Base-by-base conservation (phyloP, 2,797 vertebrate species). In the Acanthis flammea region DNA sequence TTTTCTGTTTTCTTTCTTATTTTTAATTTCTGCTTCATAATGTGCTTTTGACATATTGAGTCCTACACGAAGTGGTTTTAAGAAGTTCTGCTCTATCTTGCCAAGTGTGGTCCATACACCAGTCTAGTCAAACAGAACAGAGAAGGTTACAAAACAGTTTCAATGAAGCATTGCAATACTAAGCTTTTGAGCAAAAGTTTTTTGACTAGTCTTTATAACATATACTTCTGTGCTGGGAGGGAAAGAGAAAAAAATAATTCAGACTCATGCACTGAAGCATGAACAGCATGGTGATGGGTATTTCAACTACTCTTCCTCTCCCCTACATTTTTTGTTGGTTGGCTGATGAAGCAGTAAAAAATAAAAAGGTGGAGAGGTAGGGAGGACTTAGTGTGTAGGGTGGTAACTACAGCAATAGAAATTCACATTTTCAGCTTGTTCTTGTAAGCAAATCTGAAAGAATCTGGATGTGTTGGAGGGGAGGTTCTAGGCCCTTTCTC, bases 41-140 rank as follows among this genome's bases (percentile, higher is more conserved):
- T 99, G 98, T 14, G 98, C 97, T 97, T 98, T 99, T 67, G 99
- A 99, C 97, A 99, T 98, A 96, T 98, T 98, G 90, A 99, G 98
- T 91, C 98, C 99, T 81, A 98, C 98, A 19, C 98, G 98, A 41
- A 99, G 97, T 55, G 98, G 98, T 95, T 98, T 98, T 74, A 99
- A 96, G 95, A 99, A 99, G 70, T 97, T 97, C 17, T 98, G 97
- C 93, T 98, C 97, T 91, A 98, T 98, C 92, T 97, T 97, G 92
- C 97, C 88, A 93, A 99, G 96, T 55, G 98, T 97, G 74, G 97
- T 97, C 99, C 99, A 99, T 92, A 98, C 92, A 70, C 98, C 98
- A 31, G 97, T 98, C 98, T 98, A 44, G 81, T 88, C 27, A 95
- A 91, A 92, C 10, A 90, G 45, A 81, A 77, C 18, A 92, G 12